Percentiles rank a stretch among this genome's conserved stretches.
phyloP scores from a whole-genome alignment of 2,113 vertebrate species.

The Coryphaenoides rupestris region DNA sequence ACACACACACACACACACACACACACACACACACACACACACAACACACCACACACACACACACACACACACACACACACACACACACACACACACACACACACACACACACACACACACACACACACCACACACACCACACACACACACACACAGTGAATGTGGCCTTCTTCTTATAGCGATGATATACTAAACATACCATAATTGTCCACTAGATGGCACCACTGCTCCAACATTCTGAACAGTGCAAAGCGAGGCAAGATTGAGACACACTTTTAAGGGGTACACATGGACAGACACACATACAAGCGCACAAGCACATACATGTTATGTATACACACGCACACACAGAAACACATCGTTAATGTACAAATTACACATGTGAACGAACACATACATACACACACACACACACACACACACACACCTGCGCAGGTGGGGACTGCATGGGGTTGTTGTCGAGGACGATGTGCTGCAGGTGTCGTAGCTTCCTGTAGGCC shows the following conservation, averaged over 20 bases:
- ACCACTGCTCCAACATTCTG: constrained; percentile 1
- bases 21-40: constrained; percentile 17
- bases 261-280: not conserved
- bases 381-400: constrained; percentile 17
- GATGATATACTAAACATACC: not conserved
- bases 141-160: constrained; percentile 14
- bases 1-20: constrained; percentile 12
- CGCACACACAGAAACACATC: not conserved
- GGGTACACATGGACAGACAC: not conserved
- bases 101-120: constrained; percentile 11
- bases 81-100: constrained; percentile 15
- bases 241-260: not conserved
- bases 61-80: constrained; percentile 29
- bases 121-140: no score
- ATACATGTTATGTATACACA: not conserved
- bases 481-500: constrained; percentile 88
- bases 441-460: constrained; percentile 98
- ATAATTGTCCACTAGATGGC: constrained; percentile 37
- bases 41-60: constrained; percentile 27
- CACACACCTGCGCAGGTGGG: constrained; percentile 90
- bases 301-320: not conserved
- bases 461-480: constrained; percentile 90
- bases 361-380: not conserved
- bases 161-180: not conserved
- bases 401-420: not conserved